These are phyloP conservation scores for Malthinus flaveolus DNA, from an alignment of 2,888 invertebrate genomes.

Conservation along the genomic window DNA sequence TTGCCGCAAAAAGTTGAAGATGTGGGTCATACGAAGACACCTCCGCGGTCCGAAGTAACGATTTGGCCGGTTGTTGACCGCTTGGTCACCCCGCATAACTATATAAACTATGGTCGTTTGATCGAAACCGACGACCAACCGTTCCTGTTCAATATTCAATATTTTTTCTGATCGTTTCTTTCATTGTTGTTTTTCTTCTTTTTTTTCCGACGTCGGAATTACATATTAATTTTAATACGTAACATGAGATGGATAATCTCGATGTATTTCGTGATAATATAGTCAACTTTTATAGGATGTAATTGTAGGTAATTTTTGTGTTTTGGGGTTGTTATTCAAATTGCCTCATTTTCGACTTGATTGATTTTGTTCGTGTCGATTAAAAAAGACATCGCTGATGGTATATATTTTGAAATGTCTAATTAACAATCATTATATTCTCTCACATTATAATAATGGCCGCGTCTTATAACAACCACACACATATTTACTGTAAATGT, in stretches of 20 bases:
- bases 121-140: constrained; percentile 41
- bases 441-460: too few relatives aligned
- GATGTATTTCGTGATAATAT: constrained; percentile 6
- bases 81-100: constrained; percentile 46
- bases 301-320: constrained; percentile 23
- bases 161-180: constrained; percentile 12
- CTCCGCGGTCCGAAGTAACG: constrained; percentile 46
- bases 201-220: constrained; percentile 8
- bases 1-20: constrained; percentile 44
- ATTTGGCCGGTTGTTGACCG: constrained; percentile 54
- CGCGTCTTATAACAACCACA: too few relatives aligned
- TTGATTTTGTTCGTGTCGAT: constrained; percentile 19
- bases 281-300: constrained; percentile 9
- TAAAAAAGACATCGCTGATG: constrained; percentile 4
- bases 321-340: constrained; percentile 25
- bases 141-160: constrained; percentile 22
- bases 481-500: too few relatives aligned
- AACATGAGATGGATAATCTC: constrained; percentile 8
- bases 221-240: constrained; percentile 2
- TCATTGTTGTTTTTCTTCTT: constrained; percentile 14
- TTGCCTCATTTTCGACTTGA: constrained; percentile 22
- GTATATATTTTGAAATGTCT: neutral
- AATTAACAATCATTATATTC: too few relatives aligned
- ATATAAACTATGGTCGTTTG: constrained; percentile 39
- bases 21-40: constrained; percentile 48